Conservation (phyloP, 2,797 vertebrate species). For the Sebastiscus tertius region DNA sequence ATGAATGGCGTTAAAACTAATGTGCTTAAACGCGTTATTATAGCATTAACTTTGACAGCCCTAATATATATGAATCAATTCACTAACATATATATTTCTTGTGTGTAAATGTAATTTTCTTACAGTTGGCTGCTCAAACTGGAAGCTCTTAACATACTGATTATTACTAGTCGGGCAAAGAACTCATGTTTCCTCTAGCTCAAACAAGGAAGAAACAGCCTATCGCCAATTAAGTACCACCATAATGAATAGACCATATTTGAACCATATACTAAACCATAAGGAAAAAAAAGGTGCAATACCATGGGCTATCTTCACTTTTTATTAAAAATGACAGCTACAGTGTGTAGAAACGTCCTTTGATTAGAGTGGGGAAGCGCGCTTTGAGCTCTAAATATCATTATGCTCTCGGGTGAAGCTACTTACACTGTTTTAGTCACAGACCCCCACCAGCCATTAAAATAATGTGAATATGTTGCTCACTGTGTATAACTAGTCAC, state of each 20-base stretch:
- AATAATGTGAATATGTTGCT: slow-evolving; percentile 46
- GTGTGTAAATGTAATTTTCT: not conserved
- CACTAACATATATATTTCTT: not conserved
- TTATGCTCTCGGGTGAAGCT: slow-evolving; percentile 51
- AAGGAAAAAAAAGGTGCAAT: slow-evolving; percentile 17
- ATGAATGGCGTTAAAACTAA: too few relatives aligned
- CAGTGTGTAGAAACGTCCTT: slow-evolving; percentile 40
- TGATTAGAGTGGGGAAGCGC: slow-evolving; percentile 47
- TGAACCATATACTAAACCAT: slow-evolving; percentile 18
- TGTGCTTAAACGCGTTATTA: too few relatives aligned
- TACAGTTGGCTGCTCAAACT: not conserved
- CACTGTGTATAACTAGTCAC: slow-evolving; percentile 52
- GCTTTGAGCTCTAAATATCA: slow-evolving; percentile 64
- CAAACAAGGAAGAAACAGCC: slow-evolving; percentile 13
- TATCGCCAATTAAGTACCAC: slow-evolving; percentile 17
- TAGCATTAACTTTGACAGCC: too few relatives aligned
- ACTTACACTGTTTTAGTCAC: slow-evolving; percentile 65
- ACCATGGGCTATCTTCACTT: slow-evolving; percentile 28
- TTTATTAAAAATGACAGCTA: slow-evolving; percentile 61
- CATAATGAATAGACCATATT: slow-evolving; percentile 40
- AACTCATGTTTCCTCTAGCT: not conserved
- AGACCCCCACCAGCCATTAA: slow-evolving; percentile 69
- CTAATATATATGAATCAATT: not conserved
- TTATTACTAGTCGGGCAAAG: not conserved
- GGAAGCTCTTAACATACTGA: not conserved